Evolutionary conservation across 2,888 invertebrate genomes (phyloP).

Genomic region (Drosophila falleni): DNA sequence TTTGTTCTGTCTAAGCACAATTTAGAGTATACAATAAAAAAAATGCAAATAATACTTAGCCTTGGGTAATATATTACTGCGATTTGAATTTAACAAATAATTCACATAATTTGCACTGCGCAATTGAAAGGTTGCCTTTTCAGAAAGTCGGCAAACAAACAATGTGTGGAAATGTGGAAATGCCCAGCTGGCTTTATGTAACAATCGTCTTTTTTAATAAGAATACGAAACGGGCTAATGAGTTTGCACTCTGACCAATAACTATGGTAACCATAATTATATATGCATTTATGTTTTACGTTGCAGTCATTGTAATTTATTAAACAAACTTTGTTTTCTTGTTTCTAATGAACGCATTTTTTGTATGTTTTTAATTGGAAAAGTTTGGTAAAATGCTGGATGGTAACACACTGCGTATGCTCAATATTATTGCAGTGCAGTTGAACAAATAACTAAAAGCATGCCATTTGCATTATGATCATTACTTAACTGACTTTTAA

Average conservation of each 20-base stretch:
- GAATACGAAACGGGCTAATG: slow-evolving; percentile 2
- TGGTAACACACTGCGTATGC: slow-evolving; percentile 11
- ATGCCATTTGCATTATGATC: not conserved
- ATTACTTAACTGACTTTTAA: slow-evolving; percentile 26
- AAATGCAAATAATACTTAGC: not conserved
- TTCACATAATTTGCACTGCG: slow-evolving; percentile 16
- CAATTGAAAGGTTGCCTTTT: slow-evolving; percentile 9
- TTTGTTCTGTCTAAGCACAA: not conserved
- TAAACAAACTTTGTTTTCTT: slow-evolving; percentile 2
- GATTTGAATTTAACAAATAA: not conserved
- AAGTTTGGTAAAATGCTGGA: slow-evolving; percentile 7
- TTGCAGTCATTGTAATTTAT: slow-evolving; percentile 3
- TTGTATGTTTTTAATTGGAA: slow-evolving; percentile 11
- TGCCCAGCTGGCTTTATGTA: slow-evolving; percentile 4
- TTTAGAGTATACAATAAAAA: not conserved
- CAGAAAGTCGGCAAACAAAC: slow-evolving; percentile 1
- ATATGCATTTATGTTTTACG: not conserved
- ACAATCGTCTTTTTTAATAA: not conserved
- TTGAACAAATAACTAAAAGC: slow-evolving; percentile 2
- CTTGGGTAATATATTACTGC: not conserved
- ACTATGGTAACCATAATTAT: slow-evolving; percentile 4
- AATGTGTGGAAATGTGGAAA: slow-evolving; percentile 7
- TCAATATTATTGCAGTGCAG: slow-evolving; percentile 4
- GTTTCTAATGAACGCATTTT: not conserved
- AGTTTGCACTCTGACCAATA: not conserved